Evolutionary conservation across 23 tunicate genomes (phyloP), one percentile per base, ranked within the genome.

Genomic region (Clavelina lepadiformis): DNA sequence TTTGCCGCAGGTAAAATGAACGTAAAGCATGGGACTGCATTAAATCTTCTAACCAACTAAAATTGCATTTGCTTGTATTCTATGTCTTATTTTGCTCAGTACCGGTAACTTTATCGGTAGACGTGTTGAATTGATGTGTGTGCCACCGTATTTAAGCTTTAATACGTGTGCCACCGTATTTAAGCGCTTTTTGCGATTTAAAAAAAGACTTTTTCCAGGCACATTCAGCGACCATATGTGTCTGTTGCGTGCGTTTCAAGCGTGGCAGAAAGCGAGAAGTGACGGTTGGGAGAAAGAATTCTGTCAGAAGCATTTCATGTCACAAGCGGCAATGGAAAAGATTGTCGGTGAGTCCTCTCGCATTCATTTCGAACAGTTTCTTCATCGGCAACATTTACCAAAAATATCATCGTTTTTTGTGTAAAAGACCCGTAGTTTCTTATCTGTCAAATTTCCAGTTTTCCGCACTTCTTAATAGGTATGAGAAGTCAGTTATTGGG

Each of bases 221-320:
- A 79, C 98, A 13, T 84, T 92, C 56, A 82, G 98, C 51, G 92
- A 92, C 49, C 86, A 83, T 72, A 83, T 78, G 82, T 72, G 91
- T 47, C 58, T 83, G 51, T 69, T 84, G 44, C 85, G 93, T 3
- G 85, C 76, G 7, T 78, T 78, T 36, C 86, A 83, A 62, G 96
- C 96, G 6, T 88, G 96, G 96, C 96, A 88, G 72, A 88, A 88
- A 67, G 96, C 96, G 0, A 68, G 69, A 45, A 80, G 87, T 46
- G 87, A 88, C 72, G 96, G 96, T 24, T 88, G 96, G 96, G 96
- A 88, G 38, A 60, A 74, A 50, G 35, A 49, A 52, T 88, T 88
- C 53, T 88, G 96, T 50, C 75, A 69, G 19, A 58, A 70, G 19
- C 67, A 83, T 51, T 83, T 67, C 66, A 34, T 92, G 76, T 83